phyloP scores from a whole-genome alignment of 1,140 invertebrate species.

The Drosophila auraria region DNA sequence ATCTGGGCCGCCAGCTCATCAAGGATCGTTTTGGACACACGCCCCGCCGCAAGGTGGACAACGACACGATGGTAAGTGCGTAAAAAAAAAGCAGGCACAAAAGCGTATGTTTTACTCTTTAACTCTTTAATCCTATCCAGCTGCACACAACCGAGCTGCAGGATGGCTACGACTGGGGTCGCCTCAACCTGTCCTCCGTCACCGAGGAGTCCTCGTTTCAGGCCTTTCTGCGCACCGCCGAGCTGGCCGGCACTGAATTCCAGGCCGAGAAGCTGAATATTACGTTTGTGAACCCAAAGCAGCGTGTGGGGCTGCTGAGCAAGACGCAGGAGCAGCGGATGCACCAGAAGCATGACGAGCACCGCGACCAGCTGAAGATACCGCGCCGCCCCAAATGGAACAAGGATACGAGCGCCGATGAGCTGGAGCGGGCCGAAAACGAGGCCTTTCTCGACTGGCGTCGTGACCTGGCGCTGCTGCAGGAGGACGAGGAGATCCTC shows the following conservation, averaged over 20 bases:
- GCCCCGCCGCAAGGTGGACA: constrained; percentile 87
- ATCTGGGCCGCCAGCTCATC: constrained; percentile 90
- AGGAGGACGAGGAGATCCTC: constrained; percentile 92
- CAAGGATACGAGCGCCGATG: constrained; percentile 90
- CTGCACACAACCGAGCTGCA: constrained; percentile 94
- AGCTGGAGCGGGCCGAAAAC: constrained; percentile 91
- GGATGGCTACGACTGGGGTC: constrained; percentile 96
- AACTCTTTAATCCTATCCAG: constrained; percentile 85
- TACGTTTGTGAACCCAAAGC: constrained; percentile 86
- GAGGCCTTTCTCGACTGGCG: constrained; percentile 96
- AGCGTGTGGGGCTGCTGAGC: constrained; percentile 88
- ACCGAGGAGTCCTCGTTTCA: constrained; percentile 98
- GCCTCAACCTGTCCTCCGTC: constrained; percentile 95
- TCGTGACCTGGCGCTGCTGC: constrained; percentile 90
- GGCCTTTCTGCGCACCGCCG: constrained; percentile 97
- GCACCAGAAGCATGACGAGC: constrained; percentile 88
- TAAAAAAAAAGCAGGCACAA: not conserved
- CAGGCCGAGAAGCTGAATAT: constrained; percentile 95
- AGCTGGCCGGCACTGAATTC: constrained; percentile 97
- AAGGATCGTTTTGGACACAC: constrained; percentile 90
- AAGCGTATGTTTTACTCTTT: constrained; percentile 7
- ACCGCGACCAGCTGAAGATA: constrained; percentile 90
- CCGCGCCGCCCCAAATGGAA: constrained; percentile 95
- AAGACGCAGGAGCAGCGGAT: constrained; percentile 88
- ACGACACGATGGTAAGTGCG: constrained; percentile 87